Percentiles rank a stretch among this genome's conserved stretches.
Conservation (phyloP, 2,888 invertebrate species). For the Scaptomyza reducta region DNA sequence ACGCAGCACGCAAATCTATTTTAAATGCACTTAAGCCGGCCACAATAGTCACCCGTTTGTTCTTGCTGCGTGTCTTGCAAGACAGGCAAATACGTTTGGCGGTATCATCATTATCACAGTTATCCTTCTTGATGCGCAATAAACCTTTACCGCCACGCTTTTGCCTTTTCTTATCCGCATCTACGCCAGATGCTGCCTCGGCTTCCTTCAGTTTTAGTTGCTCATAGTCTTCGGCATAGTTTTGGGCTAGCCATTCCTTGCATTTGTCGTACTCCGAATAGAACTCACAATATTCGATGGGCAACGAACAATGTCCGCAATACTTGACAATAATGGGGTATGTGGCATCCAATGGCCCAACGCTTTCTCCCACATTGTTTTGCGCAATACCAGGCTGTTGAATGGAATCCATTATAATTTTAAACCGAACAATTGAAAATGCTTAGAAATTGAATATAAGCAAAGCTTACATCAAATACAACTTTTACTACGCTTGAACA, state of each 20-base stretch:
- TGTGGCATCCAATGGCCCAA: constrained; percentile 1
- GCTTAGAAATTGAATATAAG: constrained; percentile 1
- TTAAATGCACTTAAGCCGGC: constrained; percentile 37
- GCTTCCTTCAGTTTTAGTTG: constrained; percentile 20
- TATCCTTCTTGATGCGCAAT: constrained; percentile 32
- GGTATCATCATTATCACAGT: constrained; percentile 17
- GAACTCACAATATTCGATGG: constrained; percentile 50
- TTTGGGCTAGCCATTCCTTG: constrained; percentile 45
- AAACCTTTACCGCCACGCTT: constrained; percentile 47
- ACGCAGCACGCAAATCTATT: constrained; percentile 45
- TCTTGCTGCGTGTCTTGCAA: constrained; percentile 45
- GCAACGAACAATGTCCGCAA: constrained; percentile 50
- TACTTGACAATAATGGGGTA: constrained; percentile 50
- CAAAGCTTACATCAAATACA: constrained; percentile 19
- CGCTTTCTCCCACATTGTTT: not conserved
- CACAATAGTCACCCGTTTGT: constrained; percentile 47
- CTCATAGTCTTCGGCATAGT: constrained; percentile 43
- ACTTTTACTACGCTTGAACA: not conserved
- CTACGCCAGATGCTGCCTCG: not conserved
- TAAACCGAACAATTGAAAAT: constrained; percentile 11
- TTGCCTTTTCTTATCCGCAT: constrained; percentile 42
- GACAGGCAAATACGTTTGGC: constrained; percentile 29
- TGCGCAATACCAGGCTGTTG: not conserved
- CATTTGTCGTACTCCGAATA: constrained; percentile 50
- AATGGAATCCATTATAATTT: constrained; percentile 31